Evolutionary conservation across 2,888 invertebrate genomes (phyloP), one percentile per base, ranked within the genome.

Genomic region (Cryptocephalus moraei): DNA sequence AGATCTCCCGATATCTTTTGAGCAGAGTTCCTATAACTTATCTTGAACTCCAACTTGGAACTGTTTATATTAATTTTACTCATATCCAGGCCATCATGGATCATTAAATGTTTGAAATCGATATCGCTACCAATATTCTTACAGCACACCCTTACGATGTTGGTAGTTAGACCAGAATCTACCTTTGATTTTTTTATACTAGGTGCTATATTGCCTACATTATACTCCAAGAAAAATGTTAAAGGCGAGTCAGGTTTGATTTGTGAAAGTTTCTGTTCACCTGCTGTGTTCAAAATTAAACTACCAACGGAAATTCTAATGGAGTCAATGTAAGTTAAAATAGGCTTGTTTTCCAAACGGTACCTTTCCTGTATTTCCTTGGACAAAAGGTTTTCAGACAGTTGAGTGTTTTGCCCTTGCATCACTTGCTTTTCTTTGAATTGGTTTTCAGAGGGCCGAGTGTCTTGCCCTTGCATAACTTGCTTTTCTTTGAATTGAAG

Each of bases 201-300:
- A 48, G 62, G 66, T 1, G 49, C 46, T 48, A 66, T 57, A 52
- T 71, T 69, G 14, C 68, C 69, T 48, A 72, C 56, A 49, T 68
- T 60, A 57, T 75, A 75, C 50, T 75, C 74, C 34, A 74, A 61
- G 60, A 74, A 73, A 60, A 72, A 75, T 31, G 69, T 73, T 50
- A 47, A 49, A 60, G 34, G 57, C 53, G 14, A 52, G 46, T 49
- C 60, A 55, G 41, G 52, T 54, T 51, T 56, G 33, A 44, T 42
- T 61, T 9, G 66, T 64, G 43, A 59, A 59, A 70, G 63, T 60
- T 71, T 68, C 56, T 70, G 62, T 50, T 69, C 68, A 10, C 75
- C 75, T 31, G 70, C 70, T 45, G 70, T 61, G 56, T 67, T 74
- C 47, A 75, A 62, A 38, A 61, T 59, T 42, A 76, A 62, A 45